phyloP scores from a whole-genome alignment of 2,888 invertebrate genomes.

The Rhorus exstirpatorius region DNA sequence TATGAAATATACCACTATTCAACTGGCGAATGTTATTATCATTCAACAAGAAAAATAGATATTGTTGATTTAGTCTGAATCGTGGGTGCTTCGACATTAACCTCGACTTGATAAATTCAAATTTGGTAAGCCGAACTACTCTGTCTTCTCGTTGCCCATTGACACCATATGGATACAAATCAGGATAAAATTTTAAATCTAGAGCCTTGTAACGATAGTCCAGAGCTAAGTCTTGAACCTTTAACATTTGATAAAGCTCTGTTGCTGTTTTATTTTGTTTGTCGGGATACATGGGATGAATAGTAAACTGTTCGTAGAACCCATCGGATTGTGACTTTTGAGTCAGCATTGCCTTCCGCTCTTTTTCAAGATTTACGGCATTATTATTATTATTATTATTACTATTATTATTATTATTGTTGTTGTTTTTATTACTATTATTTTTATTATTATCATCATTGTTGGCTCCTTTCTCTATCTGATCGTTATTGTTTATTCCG shows the following conservation, averaged over 20 bases:
- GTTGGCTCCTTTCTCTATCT: not conserved
- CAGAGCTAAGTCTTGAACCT: slow-evolving; percentile 62
- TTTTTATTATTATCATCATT: no score
- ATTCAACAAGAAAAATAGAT: slow-evolving; percentile 74
- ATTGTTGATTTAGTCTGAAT: slow-evolving; percentile 73
- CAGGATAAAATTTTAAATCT: slow-evolving; percentile 56
- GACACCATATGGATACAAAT: slow-evolving; percentile 53
- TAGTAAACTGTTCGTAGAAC: slow-evolving; percentile 68
- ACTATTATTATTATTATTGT: no score
- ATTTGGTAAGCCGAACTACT: slow-evolving; percentile 61
- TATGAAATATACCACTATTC: slow-evolving; percentile 71
- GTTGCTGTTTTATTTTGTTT: slow-evolving; percentile 67
- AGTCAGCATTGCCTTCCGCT: slow-evolving; percentile 5
- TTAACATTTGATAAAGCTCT: slow-evolving; percentile 73
- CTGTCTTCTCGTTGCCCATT: slow-evolving; percentile 59
- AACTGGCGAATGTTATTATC: slow-evolving; percentile 72
- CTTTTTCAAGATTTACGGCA: slow-evolving; percentile 10
- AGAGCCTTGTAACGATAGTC: slow-evolving; percentile 41
- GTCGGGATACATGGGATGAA: slow-evolving; percentile 69
- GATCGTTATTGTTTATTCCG: not conserved
- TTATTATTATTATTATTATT: no score
- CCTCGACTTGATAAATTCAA: slow-evolving; percentile 70
- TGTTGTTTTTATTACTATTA: no score
- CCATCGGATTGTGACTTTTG: slow-evolving; percentile 51
- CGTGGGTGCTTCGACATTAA: slow-evolving; percentile 71